phyloP scores from a whole-genome alignment of 2,797 vertebrate genomes.

The Darevskia mixta region DNA sequence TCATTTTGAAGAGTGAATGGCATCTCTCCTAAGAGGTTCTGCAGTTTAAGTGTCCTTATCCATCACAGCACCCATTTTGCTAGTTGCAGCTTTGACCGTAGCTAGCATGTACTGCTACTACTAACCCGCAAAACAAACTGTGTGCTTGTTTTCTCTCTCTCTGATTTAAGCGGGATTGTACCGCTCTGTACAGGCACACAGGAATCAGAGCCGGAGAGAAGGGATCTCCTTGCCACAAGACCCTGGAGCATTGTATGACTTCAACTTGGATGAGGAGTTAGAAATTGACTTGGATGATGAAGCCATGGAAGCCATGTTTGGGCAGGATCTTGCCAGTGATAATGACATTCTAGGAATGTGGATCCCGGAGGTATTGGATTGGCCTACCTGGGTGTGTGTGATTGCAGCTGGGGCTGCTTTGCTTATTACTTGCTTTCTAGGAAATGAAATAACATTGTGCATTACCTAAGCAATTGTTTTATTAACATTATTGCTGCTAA shows the following conservation, averaged over 20 bases:
- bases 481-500: conserved; percentile 38
- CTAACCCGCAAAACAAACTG: conserved; percentile 67
- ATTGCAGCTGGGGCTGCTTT: conserved; percentile 88
- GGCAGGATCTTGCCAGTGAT: conserved; percentile 94
- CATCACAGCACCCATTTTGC: neutral
- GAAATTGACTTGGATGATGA: conserved; percentile 98
- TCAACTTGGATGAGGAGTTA: conserved; percentile 97
- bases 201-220: conserved; percentile 92
- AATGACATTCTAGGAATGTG: conserved; percentile 99
- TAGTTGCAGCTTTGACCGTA: neutral
- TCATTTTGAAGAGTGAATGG: neutral
- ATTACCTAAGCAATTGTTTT: neutral
- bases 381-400: conserved; percentile 99
- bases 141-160: conserved; percentile 47
- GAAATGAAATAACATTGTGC: conserved; percentile 36
- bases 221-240: conserved; percentile 90
- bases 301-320: conserved; percentile 99
- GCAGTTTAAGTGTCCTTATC: neutral
- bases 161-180: conserved; percentile 90
- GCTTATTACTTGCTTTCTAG: conserved; percentile 75
- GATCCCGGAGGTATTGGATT: conserved; percentile 99
- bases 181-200: conserved; percentile 96
- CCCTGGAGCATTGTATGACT: conserved; percentile 91
- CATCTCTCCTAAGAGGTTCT: neutral
- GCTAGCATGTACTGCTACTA: neutral